Conservation (phyloP, 2,113 vertebrate genomes). For the Clarias gariepinus region DNA sequence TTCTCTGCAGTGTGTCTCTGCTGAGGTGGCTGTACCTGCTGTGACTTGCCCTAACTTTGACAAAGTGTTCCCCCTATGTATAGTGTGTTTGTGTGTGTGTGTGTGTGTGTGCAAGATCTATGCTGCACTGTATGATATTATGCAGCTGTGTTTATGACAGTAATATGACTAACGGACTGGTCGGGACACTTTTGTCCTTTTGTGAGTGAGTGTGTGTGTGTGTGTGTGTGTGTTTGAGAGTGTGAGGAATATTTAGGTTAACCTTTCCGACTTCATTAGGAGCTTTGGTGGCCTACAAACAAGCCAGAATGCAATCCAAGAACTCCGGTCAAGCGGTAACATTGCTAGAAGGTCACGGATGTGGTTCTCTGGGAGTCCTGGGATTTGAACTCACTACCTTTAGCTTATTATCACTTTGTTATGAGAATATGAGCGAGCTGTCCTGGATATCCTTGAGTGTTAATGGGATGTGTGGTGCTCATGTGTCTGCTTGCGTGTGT, state of each 20-base stretch:
- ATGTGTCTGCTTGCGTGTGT: conserved; percentile 25
- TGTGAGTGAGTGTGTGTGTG: not conserved
- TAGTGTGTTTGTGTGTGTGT: no score
- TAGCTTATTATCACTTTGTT: not conserved
- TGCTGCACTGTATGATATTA: not conserved
- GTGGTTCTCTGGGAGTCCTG: not conserved
- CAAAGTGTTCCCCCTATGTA: conserved; percentile 67
- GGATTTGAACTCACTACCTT: not conserved
- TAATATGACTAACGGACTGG: not conserved
- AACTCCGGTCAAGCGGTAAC: not conserved
- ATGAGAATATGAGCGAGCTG: not conserved
- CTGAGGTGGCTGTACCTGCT: conserved; percentile 76
- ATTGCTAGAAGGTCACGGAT: not conserved
- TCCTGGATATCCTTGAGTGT: conserved; percentile 3
- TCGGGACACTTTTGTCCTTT: conserved; percentile 5
- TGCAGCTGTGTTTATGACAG: not conserved
- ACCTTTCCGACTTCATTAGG: not conserved
- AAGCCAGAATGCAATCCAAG: not conserved
- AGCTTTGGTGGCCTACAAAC: not conserved
- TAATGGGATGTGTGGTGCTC: conserved; percentile 8
- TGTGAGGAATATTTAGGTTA: not conserved
- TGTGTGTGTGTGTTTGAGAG: not conserved
- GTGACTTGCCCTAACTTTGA: conserved; percentile 79
- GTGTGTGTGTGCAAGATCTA: not conserved
- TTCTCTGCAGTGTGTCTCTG: conserved; percentile 59